Evolutionary conservation across 2,888 invertebrate genomes (phyloP).

Genomic region (Brassicogethes aeneus): DNA sequence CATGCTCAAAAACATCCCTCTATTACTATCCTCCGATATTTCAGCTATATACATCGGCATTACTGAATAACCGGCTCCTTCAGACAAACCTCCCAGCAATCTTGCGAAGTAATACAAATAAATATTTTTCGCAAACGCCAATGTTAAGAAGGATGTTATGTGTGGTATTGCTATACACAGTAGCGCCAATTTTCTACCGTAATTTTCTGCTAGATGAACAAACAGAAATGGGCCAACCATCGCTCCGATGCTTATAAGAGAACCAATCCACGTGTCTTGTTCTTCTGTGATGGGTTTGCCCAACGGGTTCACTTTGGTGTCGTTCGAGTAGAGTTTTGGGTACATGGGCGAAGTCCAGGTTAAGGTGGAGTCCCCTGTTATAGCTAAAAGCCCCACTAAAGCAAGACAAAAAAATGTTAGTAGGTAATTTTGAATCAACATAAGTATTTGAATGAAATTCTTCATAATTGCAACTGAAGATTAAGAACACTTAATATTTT

Average conservation of each 20-base stretch:
- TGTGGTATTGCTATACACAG: constrained; percentile 40
- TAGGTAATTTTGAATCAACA: too few relatives aligned
- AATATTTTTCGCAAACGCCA: constrained; percentile 20
- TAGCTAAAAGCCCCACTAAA: constrained; percentile 26
- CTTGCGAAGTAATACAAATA: constrained; percentile 36
- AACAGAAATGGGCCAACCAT: constrained; percentile 58
- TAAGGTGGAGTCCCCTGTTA: constrained; percentile 25
- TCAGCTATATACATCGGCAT: constrained; percentile 82
- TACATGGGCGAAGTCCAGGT: constrained; percentile 29
- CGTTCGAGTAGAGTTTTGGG: constrained; percentile 25
- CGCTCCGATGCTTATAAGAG: constrained; percentile 42
- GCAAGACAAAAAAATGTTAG: constrained; percentile 5
- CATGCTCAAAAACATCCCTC: constrained; percentile 60
- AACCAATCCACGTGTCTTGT: constrained; percentile 46
- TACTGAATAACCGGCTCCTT: constrained; percentile 61
- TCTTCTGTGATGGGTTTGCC: constrained; percentile 27
- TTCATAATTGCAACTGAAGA: too few relatives aligned
- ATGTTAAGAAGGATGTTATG: constrained; percentile 19
- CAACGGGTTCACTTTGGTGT: constrained; percentile 32
- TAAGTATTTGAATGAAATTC: too few relatives aligned
- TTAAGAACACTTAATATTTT: too few relatives aligned
- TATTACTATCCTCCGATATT: constrained; percentile 62
- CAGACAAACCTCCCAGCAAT: constrained; percentile 50
- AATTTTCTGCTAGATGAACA: constrained; percentile 53
- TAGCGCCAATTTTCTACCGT: constrained; percentile 60